Conservation (phyloP, 2,888 invertebrate species). For the Vannuccia rotundouncinata region DNA sequence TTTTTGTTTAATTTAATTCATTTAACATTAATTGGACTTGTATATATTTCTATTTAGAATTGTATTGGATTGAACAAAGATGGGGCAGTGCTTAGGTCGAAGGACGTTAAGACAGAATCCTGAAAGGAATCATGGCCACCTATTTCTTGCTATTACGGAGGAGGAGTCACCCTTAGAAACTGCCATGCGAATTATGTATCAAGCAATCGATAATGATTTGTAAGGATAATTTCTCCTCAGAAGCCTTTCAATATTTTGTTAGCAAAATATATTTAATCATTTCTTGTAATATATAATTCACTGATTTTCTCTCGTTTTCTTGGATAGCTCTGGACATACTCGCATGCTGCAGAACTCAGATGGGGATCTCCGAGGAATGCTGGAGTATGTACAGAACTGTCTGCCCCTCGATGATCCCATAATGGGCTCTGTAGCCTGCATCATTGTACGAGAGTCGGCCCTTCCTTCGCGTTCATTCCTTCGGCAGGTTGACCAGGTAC, state of each 20-base stretch:
- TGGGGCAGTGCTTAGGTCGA: neutral
- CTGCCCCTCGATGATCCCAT: slow-evolving; percentile 18
- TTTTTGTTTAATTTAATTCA: too few species aligned
- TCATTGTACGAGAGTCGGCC: slow-evolving; percentile 13
- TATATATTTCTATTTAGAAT: too few species aligned
- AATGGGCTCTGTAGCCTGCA: slow-evolving; percentile 7
- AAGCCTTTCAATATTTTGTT: too few species aligned
- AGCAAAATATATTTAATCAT: too few species aligned
- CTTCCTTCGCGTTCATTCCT: slow-evolving; percentile 21
- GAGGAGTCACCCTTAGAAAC: neutral
- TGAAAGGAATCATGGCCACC: neutral
- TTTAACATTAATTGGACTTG: too few species aligned
- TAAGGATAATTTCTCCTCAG: too few species aligned
- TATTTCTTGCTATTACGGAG: neutral
- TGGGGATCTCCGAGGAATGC: neutral
- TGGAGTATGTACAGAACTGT: slow-evolving; percentile 15
- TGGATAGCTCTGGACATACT: neutral
- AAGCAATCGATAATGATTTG: neutral
- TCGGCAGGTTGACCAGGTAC: neutral
- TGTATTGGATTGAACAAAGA: too few species aligned
- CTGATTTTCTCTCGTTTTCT: neutral
- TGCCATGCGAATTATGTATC: neutral
- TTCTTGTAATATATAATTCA: neutral
- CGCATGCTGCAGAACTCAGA: neutral
- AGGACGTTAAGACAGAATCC: neutral